Evolutionary conservation across 92 coral and sea anemone species (phyloP).

Genomic region (Scolanthus callimorphus): DNA sequence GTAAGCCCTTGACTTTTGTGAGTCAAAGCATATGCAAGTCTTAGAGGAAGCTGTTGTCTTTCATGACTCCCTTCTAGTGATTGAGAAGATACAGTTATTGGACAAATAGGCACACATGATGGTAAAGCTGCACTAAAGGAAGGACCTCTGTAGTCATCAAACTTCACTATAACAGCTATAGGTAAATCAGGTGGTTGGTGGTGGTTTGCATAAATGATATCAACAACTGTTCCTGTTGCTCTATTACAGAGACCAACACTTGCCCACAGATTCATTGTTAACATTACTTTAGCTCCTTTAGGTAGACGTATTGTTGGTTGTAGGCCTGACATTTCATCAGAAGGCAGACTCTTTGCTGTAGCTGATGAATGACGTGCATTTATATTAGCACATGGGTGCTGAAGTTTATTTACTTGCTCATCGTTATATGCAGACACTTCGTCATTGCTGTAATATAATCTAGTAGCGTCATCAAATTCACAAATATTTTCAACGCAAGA

Average conservation of each 20-base stretch:
- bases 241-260: constrained; percentile 50
- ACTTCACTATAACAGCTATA: constrained; percentile 51
- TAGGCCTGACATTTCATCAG: constrained; percentile 41
- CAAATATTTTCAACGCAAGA: constrained; percentile 9
- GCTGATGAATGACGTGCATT: constrained; percentile 30
- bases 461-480: constrained; percentile 20
- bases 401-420: constrained; percentile 13
- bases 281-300: constrained; percentile 30
- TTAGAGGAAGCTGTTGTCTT: constrained; percentile 43
- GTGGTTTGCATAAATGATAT: constrained; percentile 27
- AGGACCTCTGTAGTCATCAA: constrained; percentile 57
- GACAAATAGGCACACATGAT: constrained; percentile 59
- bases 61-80: constrained; percentile 2
- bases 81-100: constrained; percentile 36
- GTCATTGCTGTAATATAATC: constrained; percentile 33
- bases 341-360: constrained; percentile 2
- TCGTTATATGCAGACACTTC: constrained; percentile 28
- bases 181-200: constrained; percentile 57
- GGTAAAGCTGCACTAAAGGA: constrained; percentile 31
- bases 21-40: constrained; percentile 32
- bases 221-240: constrained; percentile 32
- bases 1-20: constrained; percentile 36
- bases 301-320: constrained; percentile 8
- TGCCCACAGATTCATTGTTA: constrained; percentile 42
- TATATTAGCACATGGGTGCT: constrained; percentile 28